Evolutionary conservation across 2,113 vertebrate species (phyloP), one percentile per base, ranked within the genome.

Genomic region (Mesitornis unicolor): DNA sequence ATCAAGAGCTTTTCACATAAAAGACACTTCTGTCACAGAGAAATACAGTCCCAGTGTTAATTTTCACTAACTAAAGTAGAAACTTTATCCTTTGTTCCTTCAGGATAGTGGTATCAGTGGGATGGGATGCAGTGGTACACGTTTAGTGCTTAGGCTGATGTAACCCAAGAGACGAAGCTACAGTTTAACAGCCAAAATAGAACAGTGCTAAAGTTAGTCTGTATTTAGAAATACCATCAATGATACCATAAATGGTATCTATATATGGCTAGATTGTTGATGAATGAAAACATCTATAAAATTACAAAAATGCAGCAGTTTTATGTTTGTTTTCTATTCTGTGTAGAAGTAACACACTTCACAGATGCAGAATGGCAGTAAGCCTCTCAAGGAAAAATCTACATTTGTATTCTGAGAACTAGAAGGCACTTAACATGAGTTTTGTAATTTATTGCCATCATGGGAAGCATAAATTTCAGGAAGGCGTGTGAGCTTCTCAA

Each of bases 401-500:
- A 20, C 81, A 74, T 69, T 84, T 93, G 64, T 61, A 63, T 87
- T 97, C 56, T 95, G 95, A 87, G 94, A 91, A 96, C 43, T 63
- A 18, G 4, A 51, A 53, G 53, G 87, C 84, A 80, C 50, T 92
- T 91, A 95, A 91, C 67, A 91, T 83, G 54, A 95, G 45, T 65
- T 89, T 83, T 93, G 47, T 76, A 86, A 95, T 81, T 95, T 95
- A 90, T 87, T 86, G 93, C 73, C 79, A 91, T 80, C 61, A 87
- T 92, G 96, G 93, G 95, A 96, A 93, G 63, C 86, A 73, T 69
- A 95, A 89, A 61, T 86, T 68, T 96, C 76, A 76, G 91, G 84
- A 69, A 97, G 93, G 94, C 74, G 69, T 96, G 57, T 63, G 92
- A 92, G 73, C 70, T 91, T 82, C 93, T 94, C 85, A 90, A 47